Evolutionary conservation across 1,140 invertebrate genomes (phyloP).

Genomic region (Gonatopus flavifemur): DNA sequence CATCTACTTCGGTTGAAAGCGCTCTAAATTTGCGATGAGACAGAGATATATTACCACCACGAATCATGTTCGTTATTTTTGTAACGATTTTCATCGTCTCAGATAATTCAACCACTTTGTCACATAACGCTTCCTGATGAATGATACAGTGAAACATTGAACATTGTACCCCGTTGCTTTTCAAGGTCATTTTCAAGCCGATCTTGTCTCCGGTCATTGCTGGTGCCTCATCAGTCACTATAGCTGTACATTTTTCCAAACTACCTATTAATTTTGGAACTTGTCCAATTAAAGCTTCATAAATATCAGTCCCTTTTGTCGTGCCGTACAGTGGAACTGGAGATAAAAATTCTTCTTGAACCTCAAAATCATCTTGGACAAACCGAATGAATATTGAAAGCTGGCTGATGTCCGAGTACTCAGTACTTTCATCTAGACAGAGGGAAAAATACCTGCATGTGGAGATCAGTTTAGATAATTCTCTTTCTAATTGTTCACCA

Average conservation of each 20-base stretch:
- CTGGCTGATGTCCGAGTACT: conserved; percentile 11
- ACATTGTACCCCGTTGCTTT: conserved; percentile 11
- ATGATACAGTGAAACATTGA: conserved; percentile 13
- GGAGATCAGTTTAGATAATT: too few relatives aligned
- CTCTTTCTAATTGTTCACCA: too few relatives aligned
- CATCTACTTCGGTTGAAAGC: too few relatives aligned
- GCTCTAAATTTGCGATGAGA: too few relatives aligned
- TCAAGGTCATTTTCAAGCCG: conserved; percentile 19
- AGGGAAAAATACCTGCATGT: too few relatives aligned
- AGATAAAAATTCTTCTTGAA: conserved; percentile 17
- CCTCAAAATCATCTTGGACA: conserved; percentile 9
- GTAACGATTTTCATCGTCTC: conserved; percentile 17
- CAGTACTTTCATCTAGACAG: conserved; percentile 16
- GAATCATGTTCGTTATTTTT: conserved; percentile 24
- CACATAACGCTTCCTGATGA: conserved; percentile 25
- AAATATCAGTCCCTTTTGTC: conserved; percentile 15
- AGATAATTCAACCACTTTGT: conserved; percentile 23
- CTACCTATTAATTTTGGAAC: background rate
- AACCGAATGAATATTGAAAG: conserved; percentile 11
- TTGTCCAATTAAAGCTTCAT: background rate
- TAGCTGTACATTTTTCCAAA: conserved; percentile 8
- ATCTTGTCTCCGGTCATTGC: conserved; percentile 19
- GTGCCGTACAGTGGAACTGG: conserved; percentile 6
- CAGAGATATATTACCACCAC: too few relatives aligned
- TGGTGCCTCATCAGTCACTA: conserved; percentile 11